Base-by-base conservation (phyloP, 2,113 vertebrate genomes). In the Oncorhynchus kisutch region DNA sequence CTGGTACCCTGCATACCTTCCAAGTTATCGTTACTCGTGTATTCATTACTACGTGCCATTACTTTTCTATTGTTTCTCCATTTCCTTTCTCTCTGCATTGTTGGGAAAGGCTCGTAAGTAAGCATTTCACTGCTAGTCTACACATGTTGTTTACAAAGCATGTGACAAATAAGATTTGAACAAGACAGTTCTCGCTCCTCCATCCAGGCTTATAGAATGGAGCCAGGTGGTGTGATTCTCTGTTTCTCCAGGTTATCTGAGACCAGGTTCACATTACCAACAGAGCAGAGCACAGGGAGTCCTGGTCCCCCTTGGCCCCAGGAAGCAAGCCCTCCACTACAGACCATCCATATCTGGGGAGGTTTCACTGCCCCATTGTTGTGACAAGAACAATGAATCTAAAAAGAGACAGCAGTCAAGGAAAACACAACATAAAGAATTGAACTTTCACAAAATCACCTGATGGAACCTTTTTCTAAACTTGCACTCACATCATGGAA, bases 361-460 rank as follows among this genome's bases (percentile, higher is more conserved):
- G 85, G 72, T 84, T 85, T 25, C 6, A 83, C 59, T 81, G 78
- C 49, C 71, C 74, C 84, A 89, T 84, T 87, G 86, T 90, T 86
- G 81, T 86, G 85, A 91, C 85, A 89, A 82, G 84, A 90, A 91
- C 89, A 92, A 91, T 91, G 88, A 82, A 76, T 88, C 87, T 86
- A 85, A 88, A 89, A 85, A 65, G 82, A 84, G 87, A 69, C 72
- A 73, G 70, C 75, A 85, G 81, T 64, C n/a, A 71, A 81, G 81
- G 59, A 85, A 90, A 88, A 84, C 78, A 88, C 83, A 70, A 80
- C 86, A 81, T 81, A 86, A 81, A 85, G 60, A 86, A 18, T 69
- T 83, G 79, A 78, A 69, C 78, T 85, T 57, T 80, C 54, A 84
- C 39, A 88, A 85, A 88, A 79, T 83, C 78, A 77, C 84, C 81